Evolutionary conservation across 2,113 vertebrate species (phyloP), one percentile per base, ranked within the genome.

Genomic region (Beaufortia kweichowensis): DNA sequence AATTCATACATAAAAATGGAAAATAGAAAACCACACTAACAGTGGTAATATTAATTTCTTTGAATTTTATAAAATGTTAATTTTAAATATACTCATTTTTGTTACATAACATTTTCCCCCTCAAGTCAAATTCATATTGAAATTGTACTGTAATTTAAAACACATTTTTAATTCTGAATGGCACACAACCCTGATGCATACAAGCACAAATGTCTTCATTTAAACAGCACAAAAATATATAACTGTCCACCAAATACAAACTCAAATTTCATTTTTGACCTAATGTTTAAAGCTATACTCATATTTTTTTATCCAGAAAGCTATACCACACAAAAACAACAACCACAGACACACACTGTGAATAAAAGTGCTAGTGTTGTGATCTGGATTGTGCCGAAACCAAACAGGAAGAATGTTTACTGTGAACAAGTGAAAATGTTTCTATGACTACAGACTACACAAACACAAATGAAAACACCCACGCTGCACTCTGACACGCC

Each of bases 381-480:
- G 81, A 60, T 60, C 15, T 10, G 15, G 6, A 39, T 26, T 72
- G 53, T 61, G 75, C 55, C 24, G 17, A 71, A 21, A 66, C 53
- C 53, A 61, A 72, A 81, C 59, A 43, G 33, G 46, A 69, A 82
- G 35, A 79, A 75, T 76, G 53, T 71, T 28, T 26, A 55, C 48
- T 62, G 56, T 39, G 70, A 61, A 74, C 19, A 81, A 56, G 67
- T 72, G 62, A 73, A 62, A 41, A 46, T 8, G 24, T 76, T 76
- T 62, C 64, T 77, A 55, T 56, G 19, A 59, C 62, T 57, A 77
- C 60, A 64, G 23, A 80, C 70, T 33, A 63, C 78, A 80, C 69
- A 80, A 31, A 73, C 67, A 79, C 48, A 69, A 29, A 59, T 53
- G 19, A 62, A 78, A 43, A 62, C 63, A 68, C 55, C 64, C 61